A percentile compares a stretch with the other conserved stretches of the same genome.
phyloP scores from a whole-genome alignment of 92 coral and sea anemone genomes.

The Epizoanthus rinbou region DNA sequence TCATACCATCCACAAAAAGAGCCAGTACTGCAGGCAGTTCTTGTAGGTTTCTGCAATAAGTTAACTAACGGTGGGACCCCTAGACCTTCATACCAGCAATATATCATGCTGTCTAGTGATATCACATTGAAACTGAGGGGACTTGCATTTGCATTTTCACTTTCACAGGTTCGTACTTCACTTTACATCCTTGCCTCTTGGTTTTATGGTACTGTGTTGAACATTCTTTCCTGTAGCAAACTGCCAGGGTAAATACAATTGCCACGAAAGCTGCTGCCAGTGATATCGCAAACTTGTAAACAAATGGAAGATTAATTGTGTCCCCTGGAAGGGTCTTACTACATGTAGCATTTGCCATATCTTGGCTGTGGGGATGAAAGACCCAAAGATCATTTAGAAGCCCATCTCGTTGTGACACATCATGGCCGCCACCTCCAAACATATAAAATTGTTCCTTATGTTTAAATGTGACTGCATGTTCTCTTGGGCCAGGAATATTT shows the following conservation, averaged over 20 bases:
- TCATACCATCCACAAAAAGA: too few relatives aligned
- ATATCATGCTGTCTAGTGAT: too few relatives aligned
- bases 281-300: slow-evolving; percentile 81
- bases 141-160: slow-evolving; percentile 75
- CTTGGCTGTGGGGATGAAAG: slow-evolving; percentile 44
- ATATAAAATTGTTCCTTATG: slow-evolving; percentile 58
- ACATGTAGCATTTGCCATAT: not conserved
- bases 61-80: too few relatives aligned
- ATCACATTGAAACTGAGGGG: slow-evolving; percentile 13
- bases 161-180: slow-evolving; percentile 81
- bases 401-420: slow-evolving; percentile 53
- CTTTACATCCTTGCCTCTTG: slow-evolving; percentile 59
- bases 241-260: slow-evolving; percentile 59
- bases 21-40: too few relatives aligned
- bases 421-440: slow-evolving; percentile 86
- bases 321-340: slow-evolving; percentile 74
- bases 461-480: slow-evolving; percentile 53
- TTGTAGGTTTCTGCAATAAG: too few relatives aligned
- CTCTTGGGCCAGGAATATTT: slow-evolving; percentile 86
- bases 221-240: slow-evolving; percentile 91
- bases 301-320: slow-evolving; percentile 78
- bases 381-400: slow-evolving; percentile 79
- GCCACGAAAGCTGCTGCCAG: slow-evolving; percentile 63
- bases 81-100: too few relatives aligned
- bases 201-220: slow-evolving; percentile 55